A percentile compares a stretch with the other conserved stretches of the same genome.
Conservation (phyloP, 2,113 vertebrate species). For the Atractosteus spatula region DNA sequence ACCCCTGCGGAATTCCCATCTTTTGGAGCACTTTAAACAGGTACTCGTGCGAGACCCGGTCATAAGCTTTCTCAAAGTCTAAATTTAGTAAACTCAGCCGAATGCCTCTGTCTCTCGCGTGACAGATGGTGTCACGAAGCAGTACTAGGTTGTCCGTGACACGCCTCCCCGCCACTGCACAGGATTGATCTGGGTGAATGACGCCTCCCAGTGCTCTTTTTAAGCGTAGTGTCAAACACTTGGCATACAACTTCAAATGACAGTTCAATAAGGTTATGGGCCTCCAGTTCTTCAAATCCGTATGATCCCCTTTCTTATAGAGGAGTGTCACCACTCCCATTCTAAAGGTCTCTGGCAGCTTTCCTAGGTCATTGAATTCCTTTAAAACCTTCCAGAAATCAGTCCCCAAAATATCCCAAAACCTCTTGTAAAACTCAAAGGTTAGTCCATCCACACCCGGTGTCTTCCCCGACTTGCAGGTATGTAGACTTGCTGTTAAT, state of each 20-base stretch:
- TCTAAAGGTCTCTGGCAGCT: constrained; percentile 22
- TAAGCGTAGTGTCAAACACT: constrained; percentile 8
- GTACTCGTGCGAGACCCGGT: no score
- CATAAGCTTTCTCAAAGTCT: no score
- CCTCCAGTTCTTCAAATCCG: constrained; percentile 24
- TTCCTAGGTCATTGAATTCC: background rate
- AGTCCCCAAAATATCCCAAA: background rate
- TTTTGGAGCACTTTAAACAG: no score
- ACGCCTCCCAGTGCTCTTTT: constrained; percentile 22
- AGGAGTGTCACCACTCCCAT: constrained; percentile 4
- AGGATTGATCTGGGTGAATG: constrained; percentile 34
- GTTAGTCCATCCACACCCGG: constrained; percentile 9
- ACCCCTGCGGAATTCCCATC: no score
- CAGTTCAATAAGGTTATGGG: constrained; percentile 21
- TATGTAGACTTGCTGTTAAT: no score
- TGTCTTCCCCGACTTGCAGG: no score
- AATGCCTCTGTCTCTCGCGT: constrained; percentile 33
- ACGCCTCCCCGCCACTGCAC: constrained; percentile 23
- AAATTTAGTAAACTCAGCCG: constrained; percentile 27
- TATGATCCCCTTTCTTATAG: constrained; percentile 11
- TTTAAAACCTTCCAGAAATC: constrained; percentile 23
- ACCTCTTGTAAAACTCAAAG: constrained; percentile 11
- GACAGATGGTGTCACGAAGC: background rate
- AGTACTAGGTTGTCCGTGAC: constrained; percentile 30
- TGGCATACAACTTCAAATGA: constrained; percentile 9